These are phyloP conservation scores for Dasypus novemcinctus DNA, from an alignment of 2,113 vertebrate genomes.

Conservation along the genomic window DNA sequence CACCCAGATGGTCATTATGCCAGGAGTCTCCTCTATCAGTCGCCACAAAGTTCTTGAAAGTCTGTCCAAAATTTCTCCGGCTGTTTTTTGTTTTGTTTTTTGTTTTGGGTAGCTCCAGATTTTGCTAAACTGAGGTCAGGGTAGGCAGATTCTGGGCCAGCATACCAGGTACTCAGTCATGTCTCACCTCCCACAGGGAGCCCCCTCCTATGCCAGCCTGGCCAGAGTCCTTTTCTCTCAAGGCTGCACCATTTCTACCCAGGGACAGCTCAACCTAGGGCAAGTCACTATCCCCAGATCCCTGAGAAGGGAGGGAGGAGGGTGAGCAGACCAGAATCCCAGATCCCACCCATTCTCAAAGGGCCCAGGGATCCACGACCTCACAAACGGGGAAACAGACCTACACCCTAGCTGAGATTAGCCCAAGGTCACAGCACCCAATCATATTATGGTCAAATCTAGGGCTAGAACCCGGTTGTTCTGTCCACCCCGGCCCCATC, in stretches of 20 bases:
- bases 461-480: background rate
- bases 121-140: background rate
- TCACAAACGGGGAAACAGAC: constrained; percentile 7
- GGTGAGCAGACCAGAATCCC: constrained; percentile 10
- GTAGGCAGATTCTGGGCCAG: background rate
- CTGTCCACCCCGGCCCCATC: background rate
- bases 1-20: background rate
- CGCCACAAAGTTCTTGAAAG: background rate
- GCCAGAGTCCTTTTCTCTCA: constrained; percentile 19
- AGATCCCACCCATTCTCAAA: background rate
- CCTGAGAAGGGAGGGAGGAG: constrained; percentile 9
- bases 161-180: background rate
- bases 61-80: background rate
- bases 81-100: background rate
- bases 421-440: constrained; percentile 73
- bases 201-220: background rate
- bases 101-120: background rate
- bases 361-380: background rate
- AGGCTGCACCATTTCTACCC: background rate
- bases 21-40: background rate
- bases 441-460: background rate
- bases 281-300: background rate
- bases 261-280: background rate
- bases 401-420: constrained; percentile 29
- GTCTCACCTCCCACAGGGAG: background rate